phyloP scores from a whole-genome alignment of 1,140 invertebrate species.

The Bacillus rossius region DNA sequence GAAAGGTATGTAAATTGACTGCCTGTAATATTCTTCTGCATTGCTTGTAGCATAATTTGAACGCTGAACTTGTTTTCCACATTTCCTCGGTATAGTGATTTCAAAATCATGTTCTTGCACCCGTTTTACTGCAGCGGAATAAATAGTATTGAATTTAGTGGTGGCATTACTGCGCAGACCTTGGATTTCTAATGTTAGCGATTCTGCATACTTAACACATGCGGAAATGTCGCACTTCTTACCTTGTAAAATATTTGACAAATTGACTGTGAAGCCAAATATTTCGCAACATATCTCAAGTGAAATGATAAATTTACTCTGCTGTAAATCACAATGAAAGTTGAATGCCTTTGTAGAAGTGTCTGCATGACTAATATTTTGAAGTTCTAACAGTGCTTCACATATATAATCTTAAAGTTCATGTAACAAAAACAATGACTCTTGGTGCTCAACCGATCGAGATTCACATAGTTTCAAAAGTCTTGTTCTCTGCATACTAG shows the following conservation, averaged over 20 bases:
- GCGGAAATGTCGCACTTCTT: neutral
- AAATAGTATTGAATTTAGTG: neutral
- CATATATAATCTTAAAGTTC: constrained; percentile 8
- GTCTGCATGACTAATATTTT: constrained; percentile 11
- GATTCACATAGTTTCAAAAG: constrained; percentile 17
- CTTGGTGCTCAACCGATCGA: constrained; percentile 16
- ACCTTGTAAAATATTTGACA: constrained; percentile 9
- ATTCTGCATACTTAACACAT: neutral
- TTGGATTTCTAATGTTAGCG: neutral
- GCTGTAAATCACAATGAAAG: constrained; percentile 3
- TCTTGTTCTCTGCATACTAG: constrained; percentile 11
- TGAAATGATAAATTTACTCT: constrained; percentile 12
- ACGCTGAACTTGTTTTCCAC: neutral
- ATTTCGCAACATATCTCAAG: constrained; percentile 1
- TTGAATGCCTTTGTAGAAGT: constrained; percentile 8
- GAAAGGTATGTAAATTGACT: neutral
- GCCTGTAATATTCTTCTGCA: constrained; percentile 1
- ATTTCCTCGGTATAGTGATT: neutral
- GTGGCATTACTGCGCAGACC: neutral
- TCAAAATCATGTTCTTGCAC: neutral
- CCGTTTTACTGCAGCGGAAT: neutral
- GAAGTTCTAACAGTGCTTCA: constrained; percentile 12
- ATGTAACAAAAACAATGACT: constrained; percentile 10
- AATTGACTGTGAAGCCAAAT: constrained; percentile 9
- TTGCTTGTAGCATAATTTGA: neutral